Base-by-base conservation (phyloP, 2,113 vertebrate genomes). In the Setophaga kirtlandii region DNA sequence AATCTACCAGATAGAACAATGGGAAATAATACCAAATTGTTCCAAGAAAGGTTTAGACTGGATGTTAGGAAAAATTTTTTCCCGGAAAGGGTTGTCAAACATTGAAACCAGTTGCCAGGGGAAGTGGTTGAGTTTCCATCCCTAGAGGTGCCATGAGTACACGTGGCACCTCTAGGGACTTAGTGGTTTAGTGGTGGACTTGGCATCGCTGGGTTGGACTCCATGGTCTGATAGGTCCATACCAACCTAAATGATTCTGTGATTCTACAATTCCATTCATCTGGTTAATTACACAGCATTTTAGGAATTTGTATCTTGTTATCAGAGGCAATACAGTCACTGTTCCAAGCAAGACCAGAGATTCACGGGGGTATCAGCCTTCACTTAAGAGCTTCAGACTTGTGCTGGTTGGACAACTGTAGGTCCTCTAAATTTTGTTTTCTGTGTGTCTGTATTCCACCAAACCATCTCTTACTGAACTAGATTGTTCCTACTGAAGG, bases 21-120 rank as follows among this genome's bases (percentile, higher is more conserved):
- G 21, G 14, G 11, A 75, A 83, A 47, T 47, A 7, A 12, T 0
- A 0, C 18, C 20, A 60, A 22, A 28, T 60, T 68, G 7, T 68
- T 60, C 16, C 14, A 46, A 5, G 6, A 5, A 11, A n/a, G 11
- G 11, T 53, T 74, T 67, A 46, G 17, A 33, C 9, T 60, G 16
- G 20, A 60, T 46, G 11, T n/a, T 52, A 53, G 20, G 24, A 68
- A 60, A 53, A 68, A 21, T 3, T 21, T 74, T 21, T 68, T 75
- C 28, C 7, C 16, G 30, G 20, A 15, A 46, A 10, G 6, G 9
- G 7, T 24, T 60, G 60, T 39, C 16, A 53, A 68, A 6, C 13
- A 30, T 10, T 59, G 46, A 67, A 75, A 46, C 4, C 2, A 2
- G 5, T 20, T 53, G 46, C 20, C 16, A 11, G 15, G 46, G 13